Evolutionary conservation across 23 tunicate species (phyloP), one percentile per base, ranked within the genome.

Genomic region (Botrylloides violaceus): DNA sequence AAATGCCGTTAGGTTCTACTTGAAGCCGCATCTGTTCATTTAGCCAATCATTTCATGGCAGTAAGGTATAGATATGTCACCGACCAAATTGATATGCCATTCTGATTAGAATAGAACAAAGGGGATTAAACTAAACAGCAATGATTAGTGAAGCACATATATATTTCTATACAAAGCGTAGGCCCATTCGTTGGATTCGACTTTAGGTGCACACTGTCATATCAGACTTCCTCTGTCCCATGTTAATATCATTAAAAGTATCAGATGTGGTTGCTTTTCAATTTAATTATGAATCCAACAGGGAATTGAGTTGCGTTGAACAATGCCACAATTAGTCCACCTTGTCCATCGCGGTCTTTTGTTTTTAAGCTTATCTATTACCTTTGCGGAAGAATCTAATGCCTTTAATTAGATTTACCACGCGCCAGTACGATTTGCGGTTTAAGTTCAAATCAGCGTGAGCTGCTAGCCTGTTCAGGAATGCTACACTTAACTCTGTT

Each of bases 341-440:
- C 53, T 9, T 15, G 9, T 43, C 53, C 12, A 9, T 43, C 53
- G 15, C 15, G 15, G 15, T 9, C 15, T 15, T 15, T 43, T 43
- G 53, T 43, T 43, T 43, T 15, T 43, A 43, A 9, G 53, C 53
- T 9, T 43, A 7, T 43, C 12, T 15, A 15, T 7, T 43, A 15
- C 53, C 12, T 7, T 7, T 43, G 53, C 53, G 15, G 15, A 7
- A 43, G 15, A 43, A 15, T 7, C n/a, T 15, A 43, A 9, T 15
- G 9, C 53, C 53, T 43, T 43, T 15, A 68, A 68, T 68, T 68
- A 1, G 37, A 68, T 68, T 37, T 68, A 43, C 56, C 74, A 68
- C 31, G 74, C 37, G 74, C 56, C 32, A 38, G 74, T 38, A 9
- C 36, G 27, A 19, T 19, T 5, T 38, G 74, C 74, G 47, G 70